Base-by-base conservation (phyloP, 2,113 vertebrate genomes). In the Siniperca chuatsi region DNA sequence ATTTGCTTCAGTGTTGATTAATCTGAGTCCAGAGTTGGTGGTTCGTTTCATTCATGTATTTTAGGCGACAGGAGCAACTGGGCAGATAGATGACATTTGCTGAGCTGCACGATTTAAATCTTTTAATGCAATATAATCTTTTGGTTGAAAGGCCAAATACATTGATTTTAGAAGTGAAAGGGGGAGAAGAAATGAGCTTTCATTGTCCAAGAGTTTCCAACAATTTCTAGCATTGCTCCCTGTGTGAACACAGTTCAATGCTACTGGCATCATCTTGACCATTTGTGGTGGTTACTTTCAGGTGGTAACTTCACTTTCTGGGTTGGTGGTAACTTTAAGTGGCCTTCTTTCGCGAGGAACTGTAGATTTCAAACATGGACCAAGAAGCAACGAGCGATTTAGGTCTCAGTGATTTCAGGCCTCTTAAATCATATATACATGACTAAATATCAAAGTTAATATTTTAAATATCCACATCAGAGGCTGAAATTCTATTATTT, bases 241-340 rank as follows among this genome's bases (percentile, higher is more conserved):
- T 44, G 29, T 8, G 12, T 40, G 52, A 62, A 46, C 61, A 35
- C 33, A 62, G 52, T 23, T 50, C 29, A 64, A 1, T 23, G 57
- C 13, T 11, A 21, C 33, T 58, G 48, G 35, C 52, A 67, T 58
- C n/a, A 21, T 67, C 52, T 35, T 46, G 25, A 48, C 40, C n/a
- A 12, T 46, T 18, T 46, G 9, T 15, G 8, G 25, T 9, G 18
- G 9, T 75, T 50, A 64, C 12, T 62, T 23, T 52, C 6, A 60
- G 29, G 55, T 37, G 40, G 29, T 1, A 15, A 37, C 54, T 55
- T 81, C 50, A 54, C 35, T 23, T 13, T 77, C 23, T 79, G 50
- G 10, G 69, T 79, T 48, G 67, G 37, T 57, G 46, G 40, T 65
- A 12, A 15, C 68, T 71, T 48, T 29, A 67, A 80, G 29, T 46